phyloP scores from a whole-genome alignment of 2,888 invertebrate species.

The Polyploca ridens region DNA sequence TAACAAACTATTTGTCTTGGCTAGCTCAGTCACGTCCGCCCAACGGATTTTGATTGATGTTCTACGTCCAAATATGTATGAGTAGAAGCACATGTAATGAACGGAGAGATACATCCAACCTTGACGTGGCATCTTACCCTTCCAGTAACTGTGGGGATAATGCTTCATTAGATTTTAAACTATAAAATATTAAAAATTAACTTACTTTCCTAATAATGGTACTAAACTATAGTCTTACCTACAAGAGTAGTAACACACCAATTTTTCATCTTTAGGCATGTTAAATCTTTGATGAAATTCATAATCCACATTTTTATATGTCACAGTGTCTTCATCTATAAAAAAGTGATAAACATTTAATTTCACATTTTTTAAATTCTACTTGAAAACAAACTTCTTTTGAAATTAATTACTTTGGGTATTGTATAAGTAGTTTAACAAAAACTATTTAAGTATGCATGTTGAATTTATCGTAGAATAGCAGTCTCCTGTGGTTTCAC shows the following conservation, averaged over 20 bases:
- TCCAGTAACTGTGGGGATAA: conserved; percentile 91
- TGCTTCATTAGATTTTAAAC: neutral
- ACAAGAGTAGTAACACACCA: conserved; percentile 97
- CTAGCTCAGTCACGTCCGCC: conserved; percentile 94
- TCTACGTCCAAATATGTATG: conserved; percentile 96
- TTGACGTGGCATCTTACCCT: conserved; percentile 96
- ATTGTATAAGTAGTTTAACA: too few relatives aligned
- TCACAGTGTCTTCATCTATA: conserved; percentile 93
- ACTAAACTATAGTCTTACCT: conserved; percentile 85
- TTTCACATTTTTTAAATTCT: too few relatives aligned
- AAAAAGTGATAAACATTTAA: conserved; percentile 20
- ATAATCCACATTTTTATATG: conserved; percentile 90
- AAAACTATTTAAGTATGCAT: too few relatives aligned
- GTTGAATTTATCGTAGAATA: too few relatives aligned
- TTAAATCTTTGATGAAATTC: conserved; percentile 96
- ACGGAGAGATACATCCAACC: conserved; percentile 99
- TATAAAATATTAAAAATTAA: neutral
- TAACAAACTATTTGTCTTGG: conserved; percentile 89
- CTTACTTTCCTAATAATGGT: neutral
- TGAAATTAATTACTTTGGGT: too few relatives aligned
- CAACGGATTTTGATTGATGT: conserved; percentile 95
- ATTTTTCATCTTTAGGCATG: conserved; percentile 96
- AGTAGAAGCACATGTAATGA: conserved; percentile 97
- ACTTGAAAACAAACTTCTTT: too few relatives aligned
- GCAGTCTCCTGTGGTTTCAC: too few relatives aligned